Conservation (phyloP, 2,113 vertebrate genomes). For the Hippotragus niger region DNA sequence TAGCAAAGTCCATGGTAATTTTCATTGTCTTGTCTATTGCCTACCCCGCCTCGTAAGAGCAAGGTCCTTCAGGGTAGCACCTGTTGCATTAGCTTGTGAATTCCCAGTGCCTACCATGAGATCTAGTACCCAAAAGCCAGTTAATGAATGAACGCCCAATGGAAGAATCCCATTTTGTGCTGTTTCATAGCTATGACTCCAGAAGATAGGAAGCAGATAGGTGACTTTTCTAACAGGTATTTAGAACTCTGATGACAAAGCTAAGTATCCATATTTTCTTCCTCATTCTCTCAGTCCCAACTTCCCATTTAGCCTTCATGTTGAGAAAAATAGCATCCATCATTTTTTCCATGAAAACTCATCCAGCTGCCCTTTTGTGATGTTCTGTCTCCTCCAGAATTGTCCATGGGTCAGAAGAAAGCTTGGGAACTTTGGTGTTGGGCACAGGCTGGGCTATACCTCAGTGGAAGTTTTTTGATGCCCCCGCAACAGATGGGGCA, state of each 20-base stretch:
- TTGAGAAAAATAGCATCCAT: background rate
- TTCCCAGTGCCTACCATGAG: background rate
- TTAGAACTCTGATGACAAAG: background rate
- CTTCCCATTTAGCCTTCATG: background rate
- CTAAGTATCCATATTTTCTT: background rate
- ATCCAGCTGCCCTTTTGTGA: background rate
- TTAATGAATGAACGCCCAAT: background rate
- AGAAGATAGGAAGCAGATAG: background rate
- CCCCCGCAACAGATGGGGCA: rapidly evolving
- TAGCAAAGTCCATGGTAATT: no score
- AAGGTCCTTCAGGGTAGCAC: background rate
- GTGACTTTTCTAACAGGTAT: background rate
- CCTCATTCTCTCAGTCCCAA: background rate
- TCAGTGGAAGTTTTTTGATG: background rate
- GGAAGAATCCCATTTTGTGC: background rate
- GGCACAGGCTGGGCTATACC: background rate
- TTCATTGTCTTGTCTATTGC: background rate
- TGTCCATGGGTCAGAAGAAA: background rate
- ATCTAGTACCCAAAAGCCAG: no score
- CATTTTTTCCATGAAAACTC: background rate
- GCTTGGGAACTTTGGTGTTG: background rate
- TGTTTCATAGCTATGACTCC: background rate
- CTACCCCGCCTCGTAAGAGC: background rate
- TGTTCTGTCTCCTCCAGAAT: background rate
- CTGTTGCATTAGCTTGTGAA: background rate